phyloP scores from a whole-genome alignment of 64 coral and sea anemone species.

The Stylophora pistillata region DNA sequence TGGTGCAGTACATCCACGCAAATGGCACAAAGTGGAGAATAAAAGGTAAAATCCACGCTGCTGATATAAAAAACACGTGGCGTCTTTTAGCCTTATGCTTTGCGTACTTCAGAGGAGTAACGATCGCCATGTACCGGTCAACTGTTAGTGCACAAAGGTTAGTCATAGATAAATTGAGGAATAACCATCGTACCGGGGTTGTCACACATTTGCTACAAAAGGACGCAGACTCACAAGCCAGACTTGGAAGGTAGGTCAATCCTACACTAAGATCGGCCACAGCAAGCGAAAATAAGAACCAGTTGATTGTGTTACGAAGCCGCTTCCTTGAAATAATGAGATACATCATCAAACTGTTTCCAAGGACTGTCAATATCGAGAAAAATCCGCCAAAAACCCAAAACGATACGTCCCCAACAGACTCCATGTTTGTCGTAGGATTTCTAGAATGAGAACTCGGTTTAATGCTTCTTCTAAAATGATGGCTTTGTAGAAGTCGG shows the following conservation, averaged over 20 bases:
- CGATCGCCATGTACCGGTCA: conserved; percentile 43
- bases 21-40: conserved; percentile 1
- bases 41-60: conserved; percentile 42
- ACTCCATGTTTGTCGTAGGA: too few relatives aligned
- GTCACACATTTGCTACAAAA: neutral
- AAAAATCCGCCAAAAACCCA: conserved; percentile 1
- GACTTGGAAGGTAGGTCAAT: neutral
- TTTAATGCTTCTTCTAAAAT: too few relatives aligned
- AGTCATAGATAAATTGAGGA: conserved; percentile 12
- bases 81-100: conserved; percentile 22
- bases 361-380: neutral
- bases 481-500: too few relatives aligned
- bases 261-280: neutral
- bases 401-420: neutral
- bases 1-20: neutral
- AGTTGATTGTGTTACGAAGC: neutral
- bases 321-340: conserved; percentile 5
- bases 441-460: too few relatives aligned
- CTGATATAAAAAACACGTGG: neutral
- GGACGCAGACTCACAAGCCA: neutral
- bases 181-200: neutral
- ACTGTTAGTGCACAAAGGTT: conserved; percentile 48
- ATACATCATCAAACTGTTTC: neutral
- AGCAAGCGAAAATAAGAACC: neutral
- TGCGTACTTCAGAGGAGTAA: conserved; percentile 35